Evolutionary conservation across 2,888 invertebrate species (phyloP), one percentile per base, ranked within the genome.

Genomic region (Phaedon cochleariae): DNA sequence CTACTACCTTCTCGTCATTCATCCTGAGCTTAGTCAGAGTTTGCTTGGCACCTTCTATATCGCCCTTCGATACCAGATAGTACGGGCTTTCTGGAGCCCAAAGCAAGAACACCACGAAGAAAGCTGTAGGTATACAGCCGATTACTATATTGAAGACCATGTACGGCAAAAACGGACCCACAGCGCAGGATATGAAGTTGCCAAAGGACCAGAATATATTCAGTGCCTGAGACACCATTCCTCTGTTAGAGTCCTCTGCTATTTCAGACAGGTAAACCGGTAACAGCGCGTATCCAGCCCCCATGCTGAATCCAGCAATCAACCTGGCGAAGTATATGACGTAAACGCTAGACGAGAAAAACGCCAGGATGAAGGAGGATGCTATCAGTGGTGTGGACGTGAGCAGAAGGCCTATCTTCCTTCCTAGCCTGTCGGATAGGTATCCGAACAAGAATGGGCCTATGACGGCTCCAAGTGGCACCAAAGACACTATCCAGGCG

Each of bases 211-310:
- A 89, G 83, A 92, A 92, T 41, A 90, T 84, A 76, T 92, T 92
- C 64, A 94, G 88, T 68, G 93, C 89, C 3, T 69, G 67, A 1
- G 70, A 68, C 0, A 95, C 84, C 0, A 92, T 89, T 0, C 95
- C 96, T 68, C 96, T 86, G 10, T 90, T 87, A 26, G 90, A 89
- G 65, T 90, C 89, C 85, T 92, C 82, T 1, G 94, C 88, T 48
- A 94, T 92, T 83, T 96, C 95, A 53, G 93, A 93, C 67, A 94
- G 89, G 83, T 95, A 96, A 87, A 94, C 91, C 0, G 95, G 94
- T 0, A 90, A 87, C 1, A 90, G 87, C 0, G 91, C 89, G 83
- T 90, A 92, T n/a, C 90, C 85, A 76, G 90, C 88, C 0, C 92
- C 90, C 0, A 90, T 86, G 0, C 88, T 88, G 1, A 91, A 76